Conservation (phyloP, 2,888 invertebrate species). For the Deroplatys truncata region DNA sequence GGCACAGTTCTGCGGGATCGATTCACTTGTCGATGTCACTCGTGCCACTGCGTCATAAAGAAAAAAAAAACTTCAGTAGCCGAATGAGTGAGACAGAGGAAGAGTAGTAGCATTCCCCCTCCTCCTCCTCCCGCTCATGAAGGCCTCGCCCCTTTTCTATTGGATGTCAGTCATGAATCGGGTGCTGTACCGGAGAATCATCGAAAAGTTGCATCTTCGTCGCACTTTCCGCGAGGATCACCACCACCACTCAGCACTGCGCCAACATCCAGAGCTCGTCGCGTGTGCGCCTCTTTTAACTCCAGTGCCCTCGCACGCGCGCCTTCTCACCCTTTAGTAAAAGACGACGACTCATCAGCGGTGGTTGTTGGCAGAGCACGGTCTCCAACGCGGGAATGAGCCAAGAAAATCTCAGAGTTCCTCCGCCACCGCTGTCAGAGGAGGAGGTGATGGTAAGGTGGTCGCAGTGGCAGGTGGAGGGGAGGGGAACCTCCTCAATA, state of each 20-base stretch:
- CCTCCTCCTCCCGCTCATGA: background rate
- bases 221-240: background rate
- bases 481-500: background rate
- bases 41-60: background rate
- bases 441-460: background rate
- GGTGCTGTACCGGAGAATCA: background rate
- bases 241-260: background rate
- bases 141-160: background rate
- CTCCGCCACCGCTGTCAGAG: background rate
- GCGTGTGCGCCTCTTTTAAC: background rate
- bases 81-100: background rate
- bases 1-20: background rate
- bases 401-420: background rate
- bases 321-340: background rate
- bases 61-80: background rate
- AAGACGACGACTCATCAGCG: background rate
- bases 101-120: background rate
- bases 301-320: background rate
- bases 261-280: background rate
- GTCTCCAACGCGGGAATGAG: background rate
- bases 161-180: background rate
- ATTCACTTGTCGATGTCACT: background rate
- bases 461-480: background rate
- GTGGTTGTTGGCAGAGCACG: background rate
- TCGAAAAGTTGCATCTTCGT: background rate